These are phyloP conservation scores for Melanaphis sacchari DNA, from an alignment of 1,140 invertebrate genomes.

Conservation along the genomic window DNA sequence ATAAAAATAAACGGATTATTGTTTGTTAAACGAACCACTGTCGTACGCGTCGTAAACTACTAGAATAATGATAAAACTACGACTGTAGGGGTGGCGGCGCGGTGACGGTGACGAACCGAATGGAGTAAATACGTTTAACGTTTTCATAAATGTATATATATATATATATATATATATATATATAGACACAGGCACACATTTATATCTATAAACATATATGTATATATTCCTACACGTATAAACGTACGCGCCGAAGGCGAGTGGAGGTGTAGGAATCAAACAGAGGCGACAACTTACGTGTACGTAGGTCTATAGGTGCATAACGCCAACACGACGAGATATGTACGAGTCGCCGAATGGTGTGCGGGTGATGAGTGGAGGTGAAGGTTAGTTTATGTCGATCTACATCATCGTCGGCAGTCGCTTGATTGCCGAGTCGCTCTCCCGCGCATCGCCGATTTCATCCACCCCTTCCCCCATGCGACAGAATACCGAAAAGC, in stretches of 20 bases:
- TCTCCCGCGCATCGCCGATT: background rate
- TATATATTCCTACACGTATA: background rate
- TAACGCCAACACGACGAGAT: background rate
- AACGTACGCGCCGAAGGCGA: background rate
- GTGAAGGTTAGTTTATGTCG: slow-evolving; percentile 41
- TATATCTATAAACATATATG: background rate
- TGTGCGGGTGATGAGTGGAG: background rate
- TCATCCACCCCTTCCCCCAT: background rate
- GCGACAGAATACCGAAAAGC: background rate
- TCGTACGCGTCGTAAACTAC: slow-evolving; percentile 18
- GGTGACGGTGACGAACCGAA: slow-evolving; percentile 24
- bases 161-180: background rate
- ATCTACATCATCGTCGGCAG: slow-evolving; percentile 37
- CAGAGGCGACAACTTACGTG: slow-evolving; percentile 17
- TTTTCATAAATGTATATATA: background rate
- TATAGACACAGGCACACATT: background rate
- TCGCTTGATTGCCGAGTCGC: slow-evolving; percentile 8
- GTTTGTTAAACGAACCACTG: slow-evolving; percentile 51
- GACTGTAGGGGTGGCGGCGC: background rate
- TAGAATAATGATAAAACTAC: slow-evolving; percentile 45
- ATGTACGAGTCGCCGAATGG: background rate
- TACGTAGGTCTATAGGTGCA: background rate
- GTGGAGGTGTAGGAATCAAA: slow-evolving; percentile 23
- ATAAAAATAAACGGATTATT: slow-evolving; percentile 50
- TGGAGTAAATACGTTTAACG: slow-evolving; percentile 42